Conservation (phyloP, 2,797 vertebrate genomes). For the Odontamblyopus lacepedii region DNA sequence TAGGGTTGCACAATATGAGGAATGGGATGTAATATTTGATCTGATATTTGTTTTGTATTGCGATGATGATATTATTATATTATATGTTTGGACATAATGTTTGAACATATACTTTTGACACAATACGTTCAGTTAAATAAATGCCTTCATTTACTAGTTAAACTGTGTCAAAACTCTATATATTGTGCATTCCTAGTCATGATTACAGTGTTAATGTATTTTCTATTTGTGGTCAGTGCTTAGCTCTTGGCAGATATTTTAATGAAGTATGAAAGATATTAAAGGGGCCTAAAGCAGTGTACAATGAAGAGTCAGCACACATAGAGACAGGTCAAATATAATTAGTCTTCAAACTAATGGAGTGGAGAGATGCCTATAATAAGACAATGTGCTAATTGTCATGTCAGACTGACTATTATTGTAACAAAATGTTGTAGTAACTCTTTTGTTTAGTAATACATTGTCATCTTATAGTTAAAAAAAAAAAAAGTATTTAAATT, state of each 20-base stretch:
- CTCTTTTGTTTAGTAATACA: not conserved
- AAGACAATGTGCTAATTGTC: constrained; percentile 22
- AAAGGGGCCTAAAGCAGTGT: constrained; percentile 44
- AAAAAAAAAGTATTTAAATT: not conserved
- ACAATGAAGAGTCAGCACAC: constrained; percentile 39
- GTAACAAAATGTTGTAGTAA: constrained; percentile 2
- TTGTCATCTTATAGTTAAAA: not conserved
- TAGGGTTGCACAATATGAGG: too few relatives aligned
- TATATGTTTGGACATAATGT: too few relatives aligned
- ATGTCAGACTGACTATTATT: constrained; percentile 2
- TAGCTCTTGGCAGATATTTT: constrained; percentile 24
- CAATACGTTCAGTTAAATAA: too few relatives aligned
- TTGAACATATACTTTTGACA: too few relatives aligned
- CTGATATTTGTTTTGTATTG: too few relatives aligned
- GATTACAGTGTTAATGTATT: constrained; percentile 40
- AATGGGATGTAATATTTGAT: too few relatives aligned
- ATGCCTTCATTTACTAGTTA: too few relatives aligned
- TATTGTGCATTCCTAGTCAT: not conserved
- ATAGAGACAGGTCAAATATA: constrained; percentile 58
- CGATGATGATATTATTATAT: too few relatives aligned
- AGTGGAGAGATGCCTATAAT: constrained; percentile 26
- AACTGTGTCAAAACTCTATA: too few relatives aligned
- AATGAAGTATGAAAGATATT: constrained; percentile 57
- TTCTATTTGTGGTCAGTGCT: constrained; percentile 38
- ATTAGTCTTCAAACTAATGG: constrained; percentile 68